A percentile compares a stretch with the other conserved stretches of the same genome.
Evolutionary conservation across 2,888 invertebrate species (phyloP).

Genomic region (Clepsis dumicolana): DNA sequence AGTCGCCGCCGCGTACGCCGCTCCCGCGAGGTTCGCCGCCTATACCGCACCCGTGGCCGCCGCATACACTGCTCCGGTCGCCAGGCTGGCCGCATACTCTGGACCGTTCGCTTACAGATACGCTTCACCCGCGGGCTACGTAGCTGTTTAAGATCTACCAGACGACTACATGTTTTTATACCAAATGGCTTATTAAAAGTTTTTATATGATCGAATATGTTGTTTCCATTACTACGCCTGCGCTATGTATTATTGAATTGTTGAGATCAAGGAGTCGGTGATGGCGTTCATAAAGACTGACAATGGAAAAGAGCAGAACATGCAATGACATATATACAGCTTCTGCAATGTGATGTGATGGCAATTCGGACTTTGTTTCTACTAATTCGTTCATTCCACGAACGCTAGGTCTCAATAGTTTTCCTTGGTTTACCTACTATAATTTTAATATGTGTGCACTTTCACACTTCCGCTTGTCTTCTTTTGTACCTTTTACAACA

Average conservation of each 20-base stretch:
- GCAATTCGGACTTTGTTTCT: too few relatives aligned
- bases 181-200: slow-evolving; percentile 49
- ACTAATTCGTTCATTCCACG: too few relatives aligned
- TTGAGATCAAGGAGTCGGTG: background rate
- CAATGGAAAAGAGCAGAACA: too few relatives aligned
- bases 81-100: slow-evolving; percentile 52
- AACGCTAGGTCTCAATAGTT: too few relatives aligned
- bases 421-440: too few relatives aligned
- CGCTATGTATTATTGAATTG: background rate
- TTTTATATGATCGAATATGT: slow-evolving; percentile 15
- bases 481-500: too few relatives aligned
- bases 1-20: slow-evolving; percentile 49
- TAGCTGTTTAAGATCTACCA: slow-evolving; percentile 61
- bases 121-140: slow-evolving; percentile 62
- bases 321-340: too few relatives aligned
- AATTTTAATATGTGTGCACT: too few relatives aligned
- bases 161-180: slow-evolving; percentile 45
- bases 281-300: background rate
- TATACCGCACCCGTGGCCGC: slow-evolving; percentile 53
- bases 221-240: background rate
- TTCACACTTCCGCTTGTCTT: too few relatives aligned
- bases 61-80: slow-evolving; percentile 59
- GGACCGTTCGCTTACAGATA: slow-evolving; percentile 60
- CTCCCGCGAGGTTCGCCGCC: slow-evolving; percentile 49
- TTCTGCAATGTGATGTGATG: too few relatives aligned